Evolutionary conservation across 2,797 vertebrate species (phyloP).

Genomic region (Lindbergichthys nudifrons): DNA sequence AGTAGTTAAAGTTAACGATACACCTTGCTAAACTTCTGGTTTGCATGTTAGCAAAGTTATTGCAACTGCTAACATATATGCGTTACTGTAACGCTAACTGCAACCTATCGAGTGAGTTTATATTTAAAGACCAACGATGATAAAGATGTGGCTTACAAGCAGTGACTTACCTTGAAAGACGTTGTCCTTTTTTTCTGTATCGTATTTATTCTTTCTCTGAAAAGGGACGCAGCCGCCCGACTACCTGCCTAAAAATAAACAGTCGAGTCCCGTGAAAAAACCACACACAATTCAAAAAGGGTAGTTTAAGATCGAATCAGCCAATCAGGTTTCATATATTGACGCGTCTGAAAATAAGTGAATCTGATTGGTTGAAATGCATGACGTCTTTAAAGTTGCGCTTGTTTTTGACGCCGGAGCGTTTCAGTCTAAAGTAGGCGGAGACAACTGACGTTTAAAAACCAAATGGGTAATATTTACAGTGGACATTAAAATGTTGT

Average conservation of each 20-base stretch:
- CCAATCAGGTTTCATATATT: constrained; percentile 61
- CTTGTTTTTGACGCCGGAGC: accelerated
- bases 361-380: constrained; percentile 54
- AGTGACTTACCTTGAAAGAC: constrained; percentile 34
- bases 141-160: not conserved
- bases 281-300: constrained; percentile 53
- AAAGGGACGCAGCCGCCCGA: accelerated
- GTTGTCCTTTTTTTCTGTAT: not conserved
- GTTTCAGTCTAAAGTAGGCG: not conserved
- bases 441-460: not conserved
- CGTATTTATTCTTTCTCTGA: not conserved
- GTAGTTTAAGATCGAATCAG: constrained; percentile 38
- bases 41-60: too few relatives aligned
- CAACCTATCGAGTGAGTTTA: not conserved
- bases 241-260: constrained; percentile 18
- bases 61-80: too few relatives aligned
- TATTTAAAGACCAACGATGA: not conserved
- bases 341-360: not conserved
- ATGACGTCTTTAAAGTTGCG: not conserved
- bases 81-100: not conserved
- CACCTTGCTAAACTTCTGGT: too few relatives aligned
- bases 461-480: too few relatives aligned
- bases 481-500: not conserved
- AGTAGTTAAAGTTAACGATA: not conserved
- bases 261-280: not conserved